phyloP scores from a whole-genome alignment of 2,113 vertebrate genomes.

The Mesembrinibis cayennensis region DNA sequence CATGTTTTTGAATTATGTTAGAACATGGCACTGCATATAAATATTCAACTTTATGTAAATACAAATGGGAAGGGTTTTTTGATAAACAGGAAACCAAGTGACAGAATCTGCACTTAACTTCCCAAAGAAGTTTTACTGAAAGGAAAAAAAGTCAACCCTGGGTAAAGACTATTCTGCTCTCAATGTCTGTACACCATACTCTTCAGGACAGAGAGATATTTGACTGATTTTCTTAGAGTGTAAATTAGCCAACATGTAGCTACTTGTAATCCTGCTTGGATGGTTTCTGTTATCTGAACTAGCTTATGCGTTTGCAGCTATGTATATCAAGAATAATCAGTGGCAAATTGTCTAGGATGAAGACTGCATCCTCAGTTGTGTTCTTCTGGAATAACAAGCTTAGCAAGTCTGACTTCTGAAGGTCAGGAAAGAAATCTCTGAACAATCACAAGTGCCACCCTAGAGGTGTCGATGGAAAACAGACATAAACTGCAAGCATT shows the following conservation, averaged over 20 bases:
- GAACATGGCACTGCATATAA: background rate
- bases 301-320: background rate
- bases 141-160: background rate
- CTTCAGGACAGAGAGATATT: background rate
- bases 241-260: background rate
- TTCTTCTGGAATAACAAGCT: background rate
- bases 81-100: background rate
- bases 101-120: background rate
- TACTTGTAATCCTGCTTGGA: background rate
- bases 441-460: background rate
- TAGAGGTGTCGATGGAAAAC: background rate
- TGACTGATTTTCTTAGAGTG: background rate
- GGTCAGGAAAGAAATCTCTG: background rate
- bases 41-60: background rate
- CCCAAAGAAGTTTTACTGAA: background rate
- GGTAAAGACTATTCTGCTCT: background rate
- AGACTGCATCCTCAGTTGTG: background rate
- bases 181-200: background rate
- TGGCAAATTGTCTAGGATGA: background rate
- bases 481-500: background rate
- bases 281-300: background rate
- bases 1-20: background rate
- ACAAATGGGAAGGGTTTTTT: background rate
- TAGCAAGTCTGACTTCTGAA: background rate
- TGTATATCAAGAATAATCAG: background rate